These are phyloP conservation scores for Gulo gulo DNA, from an alignment of 2,113 vertebrate species.

Conservation along the genomic window DNA sequence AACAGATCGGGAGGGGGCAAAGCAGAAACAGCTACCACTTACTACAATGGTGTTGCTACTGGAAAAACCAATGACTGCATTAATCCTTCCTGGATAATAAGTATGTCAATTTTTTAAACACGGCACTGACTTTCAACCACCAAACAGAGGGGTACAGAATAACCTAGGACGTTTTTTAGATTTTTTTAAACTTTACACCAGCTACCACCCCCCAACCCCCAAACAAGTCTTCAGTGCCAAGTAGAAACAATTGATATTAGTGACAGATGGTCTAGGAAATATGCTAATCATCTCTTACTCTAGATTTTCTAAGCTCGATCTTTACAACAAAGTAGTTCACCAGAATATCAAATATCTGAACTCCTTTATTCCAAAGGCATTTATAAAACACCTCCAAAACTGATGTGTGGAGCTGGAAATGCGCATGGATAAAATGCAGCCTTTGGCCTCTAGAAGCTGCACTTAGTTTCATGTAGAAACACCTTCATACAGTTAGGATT, in stretches of 20 bases:
- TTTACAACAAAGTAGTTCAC: neutral
- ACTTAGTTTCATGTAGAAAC: neutral
- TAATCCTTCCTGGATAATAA: neutral
- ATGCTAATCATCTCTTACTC: constrained; percentile 42
- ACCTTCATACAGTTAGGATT: neutral
- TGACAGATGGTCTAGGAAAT: constrained; percentile 48
- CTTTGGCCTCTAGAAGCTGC: neutral
- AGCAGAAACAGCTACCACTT: neutral
- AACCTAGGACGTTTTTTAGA: neutral
- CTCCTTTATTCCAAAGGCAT: constrained; percentile 30
- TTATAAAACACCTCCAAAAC: constrained; percentile 4
- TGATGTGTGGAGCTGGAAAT: neutral
- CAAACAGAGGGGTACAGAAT: neutral
- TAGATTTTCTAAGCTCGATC: constrained; percentile 25
- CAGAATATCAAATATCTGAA: constrained; percentile 44
- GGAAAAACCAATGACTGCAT: neutral
- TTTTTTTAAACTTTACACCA: constrained; percentile 16
- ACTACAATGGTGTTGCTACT: neutral
- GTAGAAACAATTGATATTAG: constrained; percentile 46
- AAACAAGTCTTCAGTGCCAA: constrained; percentile 35
- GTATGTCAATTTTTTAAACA: neutral
- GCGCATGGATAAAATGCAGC: neutral
- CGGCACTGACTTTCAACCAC: neutral
- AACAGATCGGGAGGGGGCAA: neutral
- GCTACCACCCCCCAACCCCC: neutral